Base-by-base conservation (phyloP, 2,888 invertebrate species). In the Macropis europaea region DNA sequence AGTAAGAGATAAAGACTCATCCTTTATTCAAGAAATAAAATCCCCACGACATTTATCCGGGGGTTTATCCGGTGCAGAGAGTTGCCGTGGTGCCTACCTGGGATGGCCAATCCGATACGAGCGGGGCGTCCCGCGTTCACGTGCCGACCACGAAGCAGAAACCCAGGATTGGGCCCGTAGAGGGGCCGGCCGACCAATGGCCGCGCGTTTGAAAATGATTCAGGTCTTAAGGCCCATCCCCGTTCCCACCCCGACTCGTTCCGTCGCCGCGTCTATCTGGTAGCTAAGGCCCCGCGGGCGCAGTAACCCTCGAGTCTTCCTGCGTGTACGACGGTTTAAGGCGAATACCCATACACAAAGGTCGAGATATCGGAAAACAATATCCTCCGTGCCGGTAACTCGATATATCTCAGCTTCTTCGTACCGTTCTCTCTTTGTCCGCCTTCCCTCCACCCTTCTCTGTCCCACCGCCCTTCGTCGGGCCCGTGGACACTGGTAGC, bases 261-360 rank as follows among this genome's bases (percentile, higher is more conserved):
- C 70, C 62, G 24, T 47, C 68, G 76, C 53, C 71, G 73, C 84
- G 81, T 81, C 86, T 86, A 86, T 86, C 88, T 88, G 88, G 89
- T 89, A 88, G 89, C 88, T 86, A 89, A 89, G 90, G 89, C 89
- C 89, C 90, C 86, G 87, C 89, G 88, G 90, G 90, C 90, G 85
- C 89, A 90, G 90, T 90, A 88, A 90, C 89, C 90, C 89, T 88
- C 89, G 85, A 90, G 90, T 89, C 87, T 84, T 89, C 88, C 86
- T 86, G 60, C 77, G 81, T 70, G 85, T 86, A 87, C 88, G 89
- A 89, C 89, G 89, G 87, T 87, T 87, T 85, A 84, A 84, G 79
- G 82, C 82, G 76, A 80, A 79, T 69, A 78, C 82, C 77, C 78
- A 79, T 84, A 85, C 84, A 85, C 84, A 82, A 84, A 84, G 66